A percentile compares a stretch with the other conserved stretches of the same genome.
Evolutionary conservation across 2,888 invertebrate species (phyloP).

Genomic region (Liopterus haemorrhoidalis): DNA sequence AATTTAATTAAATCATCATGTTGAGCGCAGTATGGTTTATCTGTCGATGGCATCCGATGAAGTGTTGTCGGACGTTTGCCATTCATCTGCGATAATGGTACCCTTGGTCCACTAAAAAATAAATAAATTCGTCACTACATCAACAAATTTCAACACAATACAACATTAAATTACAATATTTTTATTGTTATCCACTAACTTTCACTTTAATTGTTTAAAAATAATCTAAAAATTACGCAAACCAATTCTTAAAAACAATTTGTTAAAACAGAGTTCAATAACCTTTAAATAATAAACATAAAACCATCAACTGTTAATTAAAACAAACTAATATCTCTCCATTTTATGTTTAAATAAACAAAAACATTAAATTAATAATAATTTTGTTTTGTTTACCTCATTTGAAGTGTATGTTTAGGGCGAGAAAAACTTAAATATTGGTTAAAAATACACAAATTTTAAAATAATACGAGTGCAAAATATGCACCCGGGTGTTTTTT

Average conservation of each 20-base stretch:
- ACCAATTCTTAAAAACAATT: background rate
- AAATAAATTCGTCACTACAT: conserved; percentile 1
- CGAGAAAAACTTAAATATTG: too few species aligned
- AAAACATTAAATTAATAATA: too few species aligned
- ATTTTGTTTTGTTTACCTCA: too few species aligned
- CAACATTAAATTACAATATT: too few species aligned
- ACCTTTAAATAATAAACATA: background rate
- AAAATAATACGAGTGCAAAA: too few species aligned
- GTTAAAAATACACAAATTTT: too few species aligned
- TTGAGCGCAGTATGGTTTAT: conserved; percentile 44
- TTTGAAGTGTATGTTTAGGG: too few species aligned
- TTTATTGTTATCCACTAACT: background rate
- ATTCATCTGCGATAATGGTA: conserved; percentile 43
- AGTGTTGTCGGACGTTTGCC: conserved; percentile 39
- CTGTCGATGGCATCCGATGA: conserved; percentile 34
- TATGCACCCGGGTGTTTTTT: too few species aligned
- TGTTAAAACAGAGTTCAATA: background rate
- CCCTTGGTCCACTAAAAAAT: conserved; percentile 41
- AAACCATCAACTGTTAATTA: background rate
- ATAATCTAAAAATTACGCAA: background rate
- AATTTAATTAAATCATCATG: conserved; percentile 77
- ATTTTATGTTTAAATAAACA: too few species aligned
- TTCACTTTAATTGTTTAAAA: background rate
- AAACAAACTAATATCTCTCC: too few species aligned
- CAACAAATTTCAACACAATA: too few species aligned